Evolutionary conservation across 2,113 vertebrate genomes (phyloP).

Genomic region (Macquaria ambigua): DNA sequence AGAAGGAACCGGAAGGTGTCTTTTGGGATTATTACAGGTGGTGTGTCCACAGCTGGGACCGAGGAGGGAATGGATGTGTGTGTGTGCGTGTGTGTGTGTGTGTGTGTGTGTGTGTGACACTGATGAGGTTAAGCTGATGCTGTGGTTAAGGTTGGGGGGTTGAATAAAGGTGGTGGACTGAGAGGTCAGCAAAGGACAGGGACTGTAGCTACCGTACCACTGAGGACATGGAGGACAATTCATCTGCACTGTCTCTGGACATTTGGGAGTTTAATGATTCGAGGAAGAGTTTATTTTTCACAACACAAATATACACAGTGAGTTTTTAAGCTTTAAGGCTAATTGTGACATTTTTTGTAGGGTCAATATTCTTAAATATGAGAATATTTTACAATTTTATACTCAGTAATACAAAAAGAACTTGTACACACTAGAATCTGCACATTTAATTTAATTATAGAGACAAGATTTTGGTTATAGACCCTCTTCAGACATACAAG

Average conservation of each 20-base stretch:
- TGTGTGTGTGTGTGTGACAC: constrained; percentile 12
- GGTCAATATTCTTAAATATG: not conserved
- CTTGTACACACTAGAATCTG: not conserved
- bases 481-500: not conserved
- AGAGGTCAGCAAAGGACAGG: constrained; percentile 45
- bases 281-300: not conserved
- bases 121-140: constrained; percentile 36
- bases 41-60: constrained; percentile 71
- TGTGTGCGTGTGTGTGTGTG: constrained; percentile 27
- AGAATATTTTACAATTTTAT: not conserved
- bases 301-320: not conserved
- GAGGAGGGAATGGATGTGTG: constrained; percentile 10
- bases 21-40: constrained; percentile 79
- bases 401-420: not conserved
- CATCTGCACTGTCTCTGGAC: not conserved
- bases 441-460: constrained; percentile 1
- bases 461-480: not conserved
- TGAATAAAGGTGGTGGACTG: constrained; percentile 40
- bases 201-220: not conserved
- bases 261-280: not conserved
- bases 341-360: not conserved
- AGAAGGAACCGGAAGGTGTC: constrained; percentile 67
- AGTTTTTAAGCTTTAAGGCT: not conserved
- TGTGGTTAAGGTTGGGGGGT: constrained; percentile 44
- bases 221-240: not conserved